Conservation (phyloP, 1,140 invertebrate species). For the Paraescarpia echinospica region DNA sequence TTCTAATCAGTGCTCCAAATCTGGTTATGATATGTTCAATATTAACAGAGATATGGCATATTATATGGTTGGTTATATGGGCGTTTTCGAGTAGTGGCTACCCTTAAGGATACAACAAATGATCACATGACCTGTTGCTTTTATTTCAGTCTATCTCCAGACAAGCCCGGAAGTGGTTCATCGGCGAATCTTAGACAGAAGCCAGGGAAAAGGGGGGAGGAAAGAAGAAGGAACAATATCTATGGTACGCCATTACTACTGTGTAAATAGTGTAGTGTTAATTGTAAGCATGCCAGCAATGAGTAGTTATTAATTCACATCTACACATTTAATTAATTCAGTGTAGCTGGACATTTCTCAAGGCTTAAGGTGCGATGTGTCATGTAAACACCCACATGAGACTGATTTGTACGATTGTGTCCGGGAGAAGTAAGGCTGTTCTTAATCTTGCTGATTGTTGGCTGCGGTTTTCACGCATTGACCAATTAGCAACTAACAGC, state of each 20-base stretch:
- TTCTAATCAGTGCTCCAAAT: too few relatives aligned
- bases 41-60: too few relatives aligned
- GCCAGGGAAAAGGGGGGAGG: background rate
- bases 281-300: background rate
- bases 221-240: slow-evolving; percentile 5
- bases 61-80: too few relatives aligned
- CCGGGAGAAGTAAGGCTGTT: too few relatives aligned
- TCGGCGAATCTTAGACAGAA: background rate
- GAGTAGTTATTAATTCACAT: background rate
- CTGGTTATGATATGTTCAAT: too few relatives aligned
- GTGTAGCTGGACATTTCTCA: background rate
- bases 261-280: too few relatives aligned
- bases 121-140: background rate
- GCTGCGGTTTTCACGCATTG: too few relatives aligned
- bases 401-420: too few relatives aligned
- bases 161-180: slow-evolving; percentile 15
- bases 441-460: too few relatives aligned
- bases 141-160: slow-evolving; percentile 20
- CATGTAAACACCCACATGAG: too few relatives aligned
- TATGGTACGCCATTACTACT: background rate
- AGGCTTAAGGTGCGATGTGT: background rate
- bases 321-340: background rate
- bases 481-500: too few relatives aligned
- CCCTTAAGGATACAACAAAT: background rate
- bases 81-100: too few relatives aligned